These are phyloP conservation scores for Melanargia galathea DNA, from an alignment of 2,888 invertebrate genomes.

Conservation along the genomic window DNA sequence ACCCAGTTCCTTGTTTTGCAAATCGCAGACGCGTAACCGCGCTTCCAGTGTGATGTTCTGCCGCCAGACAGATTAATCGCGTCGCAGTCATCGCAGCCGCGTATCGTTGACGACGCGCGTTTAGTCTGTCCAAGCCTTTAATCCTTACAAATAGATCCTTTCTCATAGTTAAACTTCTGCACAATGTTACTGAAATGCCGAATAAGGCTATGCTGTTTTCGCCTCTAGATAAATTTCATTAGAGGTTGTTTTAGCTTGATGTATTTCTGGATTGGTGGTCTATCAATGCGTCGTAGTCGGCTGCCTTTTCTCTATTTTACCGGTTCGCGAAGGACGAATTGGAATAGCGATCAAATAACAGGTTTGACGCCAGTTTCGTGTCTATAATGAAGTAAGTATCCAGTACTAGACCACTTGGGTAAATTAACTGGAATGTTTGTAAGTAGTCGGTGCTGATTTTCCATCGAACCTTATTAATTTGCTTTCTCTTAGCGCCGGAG, in stretches of 20 bases:
- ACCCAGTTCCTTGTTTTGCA: too few species aligned
- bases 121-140: background rate
- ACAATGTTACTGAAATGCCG: constrained; percentile 25
- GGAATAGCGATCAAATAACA: constrained; percentile 50
- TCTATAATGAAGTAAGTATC: constrained; percentile 17
- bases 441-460: constrained; percentile 26
- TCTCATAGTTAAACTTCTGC: constrained; percentile 55
- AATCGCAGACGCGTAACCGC: too few species aligned
- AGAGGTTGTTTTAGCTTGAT: constrained; percentile 22
- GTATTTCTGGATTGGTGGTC: constrained; percentile 39
- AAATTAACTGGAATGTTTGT: constrained; percentile 28
- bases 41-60: too few species aligned
- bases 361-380: constrained; percentile 45
- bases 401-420: constrained; percentile 17
- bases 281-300: constrained; percentile 42
- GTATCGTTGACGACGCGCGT: background rate
- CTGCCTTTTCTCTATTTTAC: constrained; percentile 59
- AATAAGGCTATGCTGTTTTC: constrained; percentile 19
- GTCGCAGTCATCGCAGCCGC: too few species aligned
- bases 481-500: constrained; percentile 30
- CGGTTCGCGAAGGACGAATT: constrained; percentile 54
- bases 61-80: too few species aligned
- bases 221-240: background rate
- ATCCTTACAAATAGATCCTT: constrained; percentile 50
- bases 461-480: constrained; percentile 29